These are phyloP conservation scores for Balanococcus diminutus DNA, from an alignment of 2,888 invertebrate species.

Conservation along the genomic window DNA sequence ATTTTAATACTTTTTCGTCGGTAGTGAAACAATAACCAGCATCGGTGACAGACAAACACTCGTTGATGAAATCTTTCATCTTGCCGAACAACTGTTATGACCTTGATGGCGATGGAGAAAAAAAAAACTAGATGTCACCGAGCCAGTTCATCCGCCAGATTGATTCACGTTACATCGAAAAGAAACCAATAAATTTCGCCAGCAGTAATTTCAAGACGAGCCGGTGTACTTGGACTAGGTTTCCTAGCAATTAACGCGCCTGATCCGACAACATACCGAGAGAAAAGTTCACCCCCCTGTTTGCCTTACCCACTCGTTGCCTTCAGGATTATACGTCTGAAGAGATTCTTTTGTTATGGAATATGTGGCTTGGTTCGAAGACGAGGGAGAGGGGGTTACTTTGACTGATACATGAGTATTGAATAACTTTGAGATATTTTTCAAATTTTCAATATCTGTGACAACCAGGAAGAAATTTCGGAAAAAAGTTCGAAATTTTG, in stretches of 20 bases:
- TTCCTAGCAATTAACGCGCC: neutral
- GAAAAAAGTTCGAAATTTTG: no score
- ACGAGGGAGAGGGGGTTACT: no score
- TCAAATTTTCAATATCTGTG: no score
- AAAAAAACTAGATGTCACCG: conserved; percentile 25
- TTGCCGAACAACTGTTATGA: conserved; percentile 24
- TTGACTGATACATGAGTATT: no score
- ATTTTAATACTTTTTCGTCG: neutral
- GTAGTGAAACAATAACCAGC: neutral
- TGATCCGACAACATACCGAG: neutral
- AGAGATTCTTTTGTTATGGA: neutral
- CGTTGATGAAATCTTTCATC: conserved; percentile 35
- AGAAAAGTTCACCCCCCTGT: neutral
- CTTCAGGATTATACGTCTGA: no score
- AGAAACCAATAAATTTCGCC: conserved; percentile 1
- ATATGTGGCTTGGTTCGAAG: no score
- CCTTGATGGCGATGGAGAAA: neutral
- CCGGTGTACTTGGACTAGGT: neutral
- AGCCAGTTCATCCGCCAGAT: neutral
- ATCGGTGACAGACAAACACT: conserved; percentile 30
- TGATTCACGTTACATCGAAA: neutral
- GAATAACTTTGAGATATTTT: no score
- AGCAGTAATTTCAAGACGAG: neutral
- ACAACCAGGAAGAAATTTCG: no score
- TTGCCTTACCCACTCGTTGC: no score